phyloP scores from a whole-genome alignment of 2,888 invertebrate species.

The Leptogaster cylindrica region DNA sequence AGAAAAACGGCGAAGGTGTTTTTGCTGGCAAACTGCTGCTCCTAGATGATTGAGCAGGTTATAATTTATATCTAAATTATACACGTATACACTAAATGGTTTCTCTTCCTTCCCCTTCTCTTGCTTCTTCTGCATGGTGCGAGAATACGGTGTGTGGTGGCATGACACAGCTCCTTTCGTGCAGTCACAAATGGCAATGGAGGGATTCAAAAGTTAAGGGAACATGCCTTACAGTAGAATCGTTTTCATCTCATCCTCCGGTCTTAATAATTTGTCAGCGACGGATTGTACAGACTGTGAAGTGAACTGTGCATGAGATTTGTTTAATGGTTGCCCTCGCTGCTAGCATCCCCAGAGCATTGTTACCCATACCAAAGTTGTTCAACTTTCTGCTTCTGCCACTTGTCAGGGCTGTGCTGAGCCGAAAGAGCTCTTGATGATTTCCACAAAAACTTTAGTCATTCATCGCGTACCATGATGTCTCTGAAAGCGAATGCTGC shows the following conservation, averaged over 20 bases:
- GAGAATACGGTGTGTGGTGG: constrained; percentile 50
- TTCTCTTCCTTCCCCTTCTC: constrained; percentile 45
- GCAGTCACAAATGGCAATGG: constrained; percentile 32
- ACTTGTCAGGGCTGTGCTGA: constrained; percentile 47
- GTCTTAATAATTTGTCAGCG: constrained; percentile 52
- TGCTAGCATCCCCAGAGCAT: constrained; percentile 48
- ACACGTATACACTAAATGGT: constrained; percentile 40
- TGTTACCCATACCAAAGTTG: constrained; percentile 46
- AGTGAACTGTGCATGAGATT: constrained; percentile 52
- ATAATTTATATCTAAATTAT: constrained; percentile 42
- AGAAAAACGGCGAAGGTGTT: constrained; percentile 49
- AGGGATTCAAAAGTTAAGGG: constrained; percentile 44
- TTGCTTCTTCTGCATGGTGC: constrained; percentile 47
- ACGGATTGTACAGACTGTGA: constrained; percentile 52
- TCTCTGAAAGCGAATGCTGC: constrained; percentile 33
- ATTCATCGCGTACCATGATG: constrained; percentile 26
- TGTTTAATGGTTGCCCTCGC: constrained; percentile 52
- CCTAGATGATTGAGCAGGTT: constrained; percentile 49
- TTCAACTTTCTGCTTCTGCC: constrained; percentile 48
- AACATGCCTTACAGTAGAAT: constrained; percentile 47
- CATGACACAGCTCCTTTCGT: constrained; percentile 49
- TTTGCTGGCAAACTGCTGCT: constrained; percentile 49
- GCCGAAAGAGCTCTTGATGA: constrained; percentile 28
- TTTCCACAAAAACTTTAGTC: constrained; percentile 40
- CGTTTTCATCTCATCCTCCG: constrained; percentile 50